A percentile compares a stretch with the other conserved stretches of the same genome.
Conservation (phyloP, 2,113 vertebrate species). For the Coracopsis vasa region DNA sequence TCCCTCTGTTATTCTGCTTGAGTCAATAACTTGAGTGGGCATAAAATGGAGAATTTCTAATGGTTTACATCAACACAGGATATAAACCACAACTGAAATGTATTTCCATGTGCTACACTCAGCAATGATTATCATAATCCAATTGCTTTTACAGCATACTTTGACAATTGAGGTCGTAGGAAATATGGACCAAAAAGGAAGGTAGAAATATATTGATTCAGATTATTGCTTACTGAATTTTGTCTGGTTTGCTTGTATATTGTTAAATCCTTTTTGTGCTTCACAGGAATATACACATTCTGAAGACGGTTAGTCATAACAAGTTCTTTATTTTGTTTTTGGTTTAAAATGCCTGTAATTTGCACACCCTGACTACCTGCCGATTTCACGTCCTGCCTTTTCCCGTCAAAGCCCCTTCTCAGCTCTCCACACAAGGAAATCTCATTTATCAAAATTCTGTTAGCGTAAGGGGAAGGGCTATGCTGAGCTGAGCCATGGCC, state of each 20-base stretch:
- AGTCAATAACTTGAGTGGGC: neutral
- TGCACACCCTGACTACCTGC: conserved; percentile 49
- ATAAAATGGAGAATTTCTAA: conserved; percentile 10
- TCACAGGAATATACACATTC: neutral
- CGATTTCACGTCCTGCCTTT: conserved; percentile 55
- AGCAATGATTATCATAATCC: neutral
- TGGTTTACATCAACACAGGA: neutral
- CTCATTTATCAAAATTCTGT: conserved; percentile 81
- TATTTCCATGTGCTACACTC: neutral
- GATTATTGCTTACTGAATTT: neutral
- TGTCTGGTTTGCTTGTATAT: neutral
- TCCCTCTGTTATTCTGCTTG: neutral
- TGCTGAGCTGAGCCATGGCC: conserved; percentile 65
- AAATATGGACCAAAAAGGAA: neutral
- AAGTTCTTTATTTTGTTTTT: conserved; percentile 34
- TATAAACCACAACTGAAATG: neutral
- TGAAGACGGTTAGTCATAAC: neutral
- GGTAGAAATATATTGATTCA: neutral
- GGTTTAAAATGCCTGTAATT: conserved; percentile 22
- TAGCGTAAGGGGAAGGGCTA: conserved; percentile 73
- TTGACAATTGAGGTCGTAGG: neutral
- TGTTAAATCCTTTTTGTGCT: neutral
- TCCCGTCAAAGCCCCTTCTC: conserved; percentile 60
- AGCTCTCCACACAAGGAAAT: conserved; percentile 69
- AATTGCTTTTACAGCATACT: neutral